These are phyloP conservation scores for Chionodraco myersi DNA, from an alignment of 2,113 vertebrate species.

Conservation along the genomic window DNA sequence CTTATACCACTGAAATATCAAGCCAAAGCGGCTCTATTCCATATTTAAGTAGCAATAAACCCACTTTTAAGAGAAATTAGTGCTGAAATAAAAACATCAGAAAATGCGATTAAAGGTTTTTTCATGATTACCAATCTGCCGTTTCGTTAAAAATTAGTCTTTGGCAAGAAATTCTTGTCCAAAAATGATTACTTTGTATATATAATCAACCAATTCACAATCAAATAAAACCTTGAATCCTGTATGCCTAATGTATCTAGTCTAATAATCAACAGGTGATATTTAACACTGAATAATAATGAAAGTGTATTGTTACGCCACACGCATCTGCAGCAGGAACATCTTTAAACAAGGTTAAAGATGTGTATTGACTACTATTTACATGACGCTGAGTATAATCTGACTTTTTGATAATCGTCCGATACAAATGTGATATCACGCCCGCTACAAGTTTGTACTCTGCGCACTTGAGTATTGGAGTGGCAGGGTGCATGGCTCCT, in stretches of 20 bases:
- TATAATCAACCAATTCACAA: background rate
- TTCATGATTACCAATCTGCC: too few relatives aligned
- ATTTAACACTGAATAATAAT: background rate
- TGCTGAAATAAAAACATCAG: background rate
- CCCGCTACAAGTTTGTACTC: constrained; percentile 57
- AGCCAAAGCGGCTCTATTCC: background rate
- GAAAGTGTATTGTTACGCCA: background rate
- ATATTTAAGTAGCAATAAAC: background rate
- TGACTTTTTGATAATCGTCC: background rate
- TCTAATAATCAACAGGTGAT: constrained; percentile 20
- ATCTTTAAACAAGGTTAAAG: background rate
- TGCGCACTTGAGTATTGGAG: constrained; percentile 73
- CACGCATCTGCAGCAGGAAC: background rate
- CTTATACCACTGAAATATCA: background rate
- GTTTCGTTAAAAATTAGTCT: too few relatives aligned
- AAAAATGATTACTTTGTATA: too few relatives aligned
- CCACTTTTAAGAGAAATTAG: background rate
- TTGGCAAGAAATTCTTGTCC: too few relatives aligned
- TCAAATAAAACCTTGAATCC: background rate
- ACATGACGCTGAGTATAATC: background rate
- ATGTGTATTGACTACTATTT: background rate
- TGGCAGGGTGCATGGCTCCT: constrained; percentile 87
- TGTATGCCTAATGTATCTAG: background rate
- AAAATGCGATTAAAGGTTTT: too few relatives aligned
- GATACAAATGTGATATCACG: background rate